Evolutionary conservation across 2,113 vertebrate species (phyloP).

Genomic region (Xiphorhynchus elegans): DNA sequence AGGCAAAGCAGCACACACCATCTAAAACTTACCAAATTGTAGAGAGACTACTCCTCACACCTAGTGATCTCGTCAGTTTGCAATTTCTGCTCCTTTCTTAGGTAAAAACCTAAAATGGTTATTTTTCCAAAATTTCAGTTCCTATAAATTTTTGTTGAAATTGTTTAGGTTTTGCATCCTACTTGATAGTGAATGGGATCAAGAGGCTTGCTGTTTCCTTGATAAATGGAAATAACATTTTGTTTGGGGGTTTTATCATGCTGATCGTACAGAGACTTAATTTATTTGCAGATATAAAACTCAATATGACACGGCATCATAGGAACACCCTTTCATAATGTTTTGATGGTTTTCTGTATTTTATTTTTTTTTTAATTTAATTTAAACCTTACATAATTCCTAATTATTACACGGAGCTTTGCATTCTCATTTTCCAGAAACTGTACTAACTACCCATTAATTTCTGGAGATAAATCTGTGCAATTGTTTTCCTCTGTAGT

Average conservation of each 20-base stretch:
- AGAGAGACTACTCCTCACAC: not conserved
- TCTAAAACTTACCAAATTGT: not conserved
- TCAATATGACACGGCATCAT: not conserved
- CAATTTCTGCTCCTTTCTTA: not conserved
- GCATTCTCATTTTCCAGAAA: not conserved
- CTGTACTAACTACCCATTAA: not conserved
- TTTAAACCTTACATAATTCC: not conserved
- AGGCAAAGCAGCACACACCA: not conserved
- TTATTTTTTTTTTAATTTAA: not conserved
- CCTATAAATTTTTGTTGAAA: not conserved
- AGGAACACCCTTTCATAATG: not conserved
- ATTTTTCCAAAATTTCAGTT: not conserved
- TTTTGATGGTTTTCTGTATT: not conserved
- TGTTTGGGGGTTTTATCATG: fast-evolving
- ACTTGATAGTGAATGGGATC: not conserved
- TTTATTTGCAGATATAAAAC: not conserved
- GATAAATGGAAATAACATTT: not conserved
- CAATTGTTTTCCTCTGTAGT: not conserved
- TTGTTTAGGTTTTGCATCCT: not conserved
- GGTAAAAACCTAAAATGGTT: not conserved
- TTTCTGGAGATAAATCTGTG: not conserved
- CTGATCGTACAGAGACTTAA: not conserved
- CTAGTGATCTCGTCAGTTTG: not conserved
- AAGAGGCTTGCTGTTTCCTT: not conserved
- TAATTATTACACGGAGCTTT: not conserved